Base-by-base conservation (phyloP, 2,888 invertebrate species). In the Chaitophorus viminalis region DNA sequence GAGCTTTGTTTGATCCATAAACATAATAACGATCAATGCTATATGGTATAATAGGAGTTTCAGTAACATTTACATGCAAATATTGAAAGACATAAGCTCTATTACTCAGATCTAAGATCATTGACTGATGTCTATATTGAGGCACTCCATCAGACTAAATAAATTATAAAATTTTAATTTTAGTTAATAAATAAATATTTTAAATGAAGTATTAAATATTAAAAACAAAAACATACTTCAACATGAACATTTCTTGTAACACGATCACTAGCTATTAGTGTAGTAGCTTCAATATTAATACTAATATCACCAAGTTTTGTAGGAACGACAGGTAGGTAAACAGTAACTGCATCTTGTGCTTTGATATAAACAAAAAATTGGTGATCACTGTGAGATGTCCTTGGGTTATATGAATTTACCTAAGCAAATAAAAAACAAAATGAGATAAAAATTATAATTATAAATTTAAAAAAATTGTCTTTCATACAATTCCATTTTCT, bases 11-110 rank as follows among this genome's bases (percentile, higher is more conserved):
- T 0, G 98, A 98, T 0, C 98, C 98, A 91, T 96, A 98, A 82
- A 99, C 96, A 92, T 98, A 99, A 92, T 98, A 96, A 90, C 97
- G 95, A 90, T 96, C 95, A 89, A 95, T 95, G 90, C 97, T 96
- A 91, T 98, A 98, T 0, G 98, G 97, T 90, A 98, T 97, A 88
- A 97, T 93, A 4, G 99, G 97, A 1, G 96, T 95, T 92, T 99
- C 98, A 0, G 98, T 98, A 11, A 99, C 95, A 92, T 98, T 97
- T 1, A 98, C 96, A 92, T 98, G 97, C 94, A 99, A 95, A 91
- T 98, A 98, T 90, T 98, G 98, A 92, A 98, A 95, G 83, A 96
- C 95, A 92, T 96, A 96, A 0, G 97, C 97, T 68, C 97, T 94
- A 92, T 96, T 98, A 89, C 97, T 98, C 89, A 99, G 93, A 93